A percentile compares a stretch with the other conserved stretches of the same genome.
phyloP scores from a whole-genome alignment of 2,113 vertebrate species.

The Bujurquina vittata region DNA sequence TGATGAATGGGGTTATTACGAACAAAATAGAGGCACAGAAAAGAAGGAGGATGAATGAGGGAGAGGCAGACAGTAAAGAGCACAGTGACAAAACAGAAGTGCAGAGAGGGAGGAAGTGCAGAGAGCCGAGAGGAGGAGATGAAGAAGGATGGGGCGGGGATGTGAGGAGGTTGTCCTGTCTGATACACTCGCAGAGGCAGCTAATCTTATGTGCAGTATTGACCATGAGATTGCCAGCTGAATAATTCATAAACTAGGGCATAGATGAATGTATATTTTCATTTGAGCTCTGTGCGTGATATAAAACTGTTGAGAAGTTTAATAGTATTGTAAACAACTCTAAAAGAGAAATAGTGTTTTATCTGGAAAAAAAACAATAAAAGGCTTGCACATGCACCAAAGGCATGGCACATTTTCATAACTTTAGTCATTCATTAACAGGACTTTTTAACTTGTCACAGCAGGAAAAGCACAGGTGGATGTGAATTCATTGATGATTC shows the following conservation, averaged over 20 bases:
- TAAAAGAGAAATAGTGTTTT: conserved; percentile 10
- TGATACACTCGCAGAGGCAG: conserved; percentile 59
- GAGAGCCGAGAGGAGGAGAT: conserved; percentile 33
- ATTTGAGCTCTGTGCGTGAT: conserved; percentile 28
- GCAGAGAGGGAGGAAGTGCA: background rate
- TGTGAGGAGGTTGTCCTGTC: conserved; percentile 41
- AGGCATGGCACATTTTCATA: background rate
- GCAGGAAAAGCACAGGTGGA: background rate
- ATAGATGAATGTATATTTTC: conserved; percentile 36
- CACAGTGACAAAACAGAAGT: conserved; percentile 20
- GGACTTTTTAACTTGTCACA: background rate
- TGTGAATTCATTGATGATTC: background rate
- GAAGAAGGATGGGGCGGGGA: conserved; percentile 38
- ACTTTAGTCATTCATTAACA: background rate
- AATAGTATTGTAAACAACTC: conserved; percentile 26
- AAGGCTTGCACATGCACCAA: background rate
- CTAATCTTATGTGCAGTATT: conserved; percentile 65
- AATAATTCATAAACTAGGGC: conserved; percentile 66
- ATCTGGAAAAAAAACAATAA: background rate
- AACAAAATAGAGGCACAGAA: conserved; percentile 34
- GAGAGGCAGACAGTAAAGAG: conserved; percentile 12
- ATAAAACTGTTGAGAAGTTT: conserved; percentile 32
- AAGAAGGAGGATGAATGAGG: conserved; percentile 10
- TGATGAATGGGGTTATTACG: conserved; percentile 69
- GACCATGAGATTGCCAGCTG: conserved; percentile 61